Evolutionary conservation across 2,797 vertebrate genomes (phyloP).

Genomic region (Lycodopsis pacificus): DNA sequence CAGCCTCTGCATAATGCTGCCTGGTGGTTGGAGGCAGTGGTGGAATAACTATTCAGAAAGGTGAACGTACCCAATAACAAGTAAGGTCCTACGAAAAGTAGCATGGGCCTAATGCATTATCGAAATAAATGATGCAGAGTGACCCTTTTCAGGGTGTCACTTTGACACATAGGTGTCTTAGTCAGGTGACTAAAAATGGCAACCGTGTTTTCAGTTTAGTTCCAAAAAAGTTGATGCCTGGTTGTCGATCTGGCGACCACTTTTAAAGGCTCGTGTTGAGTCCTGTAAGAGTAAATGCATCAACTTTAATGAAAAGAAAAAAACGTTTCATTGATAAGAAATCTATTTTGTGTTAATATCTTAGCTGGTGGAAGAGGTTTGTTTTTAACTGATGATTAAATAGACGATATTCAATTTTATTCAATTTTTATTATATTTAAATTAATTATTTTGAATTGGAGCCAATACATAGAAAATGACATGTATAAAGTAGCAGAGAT

Average conservation of each 20-base stretch:
- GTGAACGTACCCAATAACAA: neutral
- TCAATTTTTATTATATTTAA: neutral
- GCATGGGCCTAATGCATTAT: neutral
- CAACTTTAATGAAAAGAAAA: neutral
- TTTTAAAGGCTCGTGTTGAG: neutral
- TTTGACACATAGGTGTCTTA: neutral
- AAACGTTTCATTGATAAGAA: neutral
- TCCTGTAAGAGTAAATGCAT: neutral
- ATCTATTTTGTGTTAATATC: neutral
- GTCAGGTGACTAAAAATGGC: neutral
- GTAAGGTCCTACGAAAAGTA: neutral
- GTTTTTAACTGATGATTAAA: neutral
- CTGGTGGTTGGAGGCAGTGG: neutral
- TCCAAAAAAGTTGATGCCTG: neutral
- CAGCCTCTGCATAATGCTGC: neutral
- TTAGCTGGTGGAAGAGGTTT: neutral
- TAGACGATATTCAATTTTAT: neutral
- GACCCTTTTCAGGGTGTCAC: neutral
- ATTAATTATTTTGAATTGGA: neutral
- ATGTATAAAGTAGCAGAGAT: neutral
- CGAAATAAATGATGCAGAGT: neutral
- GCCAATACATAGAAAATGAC: neutral
- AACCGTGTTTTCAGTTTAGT: too few relatives aligned
- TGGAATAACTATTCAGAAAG: neutral
- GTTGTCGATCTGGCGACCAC: too few relatives aligned